A percentile compares a stretch with the other conserved stretches of the same genome.
Conservation (phyloP, 2,797 vertebrate species). For the Epinephelus awoara region DNA sequence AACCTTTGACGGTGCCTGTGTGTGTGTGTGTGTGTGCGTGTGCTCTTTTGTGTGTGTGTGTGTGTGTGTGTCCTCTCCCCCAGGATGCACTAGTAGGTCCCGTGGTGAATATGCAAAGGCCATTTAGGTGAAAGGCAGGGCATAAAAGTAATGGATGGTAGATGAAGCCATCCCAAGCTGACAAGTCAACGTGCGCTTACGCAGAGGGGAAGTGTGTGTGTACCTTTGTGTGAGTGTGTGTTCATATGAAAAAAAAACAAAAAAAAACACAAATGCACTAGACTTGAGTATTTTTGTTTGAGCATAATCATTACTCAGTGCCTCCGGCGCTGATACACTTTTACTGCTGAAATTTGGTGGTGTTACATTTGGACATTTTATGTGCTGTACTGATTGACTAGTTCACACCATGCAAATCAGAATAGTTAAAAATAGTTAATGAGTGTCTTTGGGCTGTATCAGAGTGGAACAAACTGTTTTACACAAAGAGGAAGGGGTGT, state of each 20-base stretch:
- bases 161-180: constrained; percentile 88
- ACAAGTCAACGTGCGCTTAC: constrained; percentile 86
- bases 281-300: constrained; percentile 82
- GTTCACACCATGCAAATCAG: constrained; percentile 78
- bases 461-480: constrained; percentile 74
- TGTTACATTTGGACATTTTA: constrained; percentile 78
- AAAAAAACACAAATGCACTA: constrained; percentile 15
- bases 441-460: constrained; percentile 71
- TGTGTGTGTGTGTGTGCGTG: constrained; percentile 43
- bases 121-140: constrained; percentile 92
- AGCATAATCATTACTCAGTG: constrained; percentile 91
- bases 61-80: constrained; percentile 62
- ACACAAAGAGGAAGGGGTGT: constrained; percentile 52
- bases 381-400: constrained; percentile 83
- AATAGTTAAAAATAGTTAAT: constrained; percentile 80
- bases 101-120: constrained; percentile 92
- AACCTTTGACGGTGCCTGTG: constrained; percentile 73
- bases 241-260: constrained; percentile 19
- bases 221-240: constrained; percentile 16
- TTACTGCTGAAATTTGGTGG: constrained; percentile 73
- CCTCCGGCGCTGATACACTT: constrained; percentile 77
- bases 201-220: constrained; percentile 50
- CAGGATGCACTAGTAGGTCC: constrained; percentile 76
- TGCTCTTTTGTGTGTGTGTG: constrained; percentile 44
- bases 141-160: constrained; percentile 91